Percentiles rank a stretch among this genome's conserved stretches.
These are phyloP conservation scores for Vicugna pacos DNA, from an alignment of 2,113 vertebrate genomes.

Conservation along the genomic window DNA sequence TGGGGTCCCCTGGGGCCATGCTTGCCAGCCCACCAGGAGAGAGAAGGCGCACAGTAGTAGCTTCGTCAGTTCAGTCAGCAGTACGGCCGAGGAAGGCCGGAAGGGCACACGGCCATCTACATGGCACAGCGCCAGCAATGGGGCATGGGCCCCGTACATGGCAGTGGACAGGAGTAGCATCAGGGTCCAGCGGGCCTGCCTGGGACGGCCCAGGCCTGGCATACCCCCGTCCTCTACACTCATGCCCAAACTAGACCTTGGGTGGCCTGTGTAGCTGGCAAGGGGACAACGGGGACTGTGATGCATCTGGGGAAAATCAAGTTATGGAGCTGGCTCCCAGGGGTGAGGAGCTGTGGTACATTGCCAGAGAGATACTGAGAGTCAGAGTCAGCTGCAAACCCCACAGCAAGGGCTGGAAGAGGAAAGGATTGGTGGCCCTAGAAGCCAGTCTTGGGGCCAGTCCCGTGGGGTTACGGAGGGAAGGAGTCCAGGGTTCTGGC, in stretches of 20 bases:
- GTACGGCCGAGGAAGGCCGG: conserved; percentile 91
- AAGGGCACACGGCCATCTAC: conserved; percentile 92
- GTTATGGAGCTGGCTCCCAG: conserved; percentile 16
- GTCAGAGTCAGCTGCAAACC: background rate
- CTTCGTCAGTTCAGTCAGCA: conserved; percentile 93
- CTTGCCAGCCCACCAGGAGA: conserved; percentile 81
- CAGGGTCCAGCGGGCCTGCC: conserved; percentile 87
- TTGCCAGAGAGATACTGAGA: conserved; percentile 52
- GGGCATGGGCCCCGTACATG: conserved; percentile 95
- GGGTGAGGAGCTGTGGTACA: background rate
- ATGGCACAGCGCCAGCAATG: conserved; percentile 92
- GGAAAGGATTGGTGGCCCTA: background rate
- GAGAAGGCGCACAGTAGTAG: conserved; percentile 88
- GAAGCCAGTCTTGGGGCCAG: conserved; percentile 53
- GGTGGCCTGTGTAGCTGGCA: conserved; percentile 16
- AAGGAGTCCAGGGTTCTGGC: conserved; percentile 25
- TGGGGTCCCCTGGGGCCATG: conserved; percentile 67
- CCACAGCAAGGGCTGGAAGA: conserved; percentile 18
- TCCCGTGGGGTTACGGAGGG: conserved; percentile 22
- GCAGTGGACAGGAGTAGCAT: conserved; percentile 91
- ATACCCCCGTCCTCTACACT: conserved; percentile 75
- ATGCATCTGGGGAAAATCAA: background rate
- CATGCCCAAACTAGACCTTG: conserved; percentile 63
- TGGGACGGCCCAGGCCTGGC: conserved; percentile 60
- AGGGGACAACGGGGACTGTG: background rate